Evolutionary conservation across 2,113 vertebrate genomes (phyloP).

Genomic region (Melanotaenia duboulayi): DNA sequence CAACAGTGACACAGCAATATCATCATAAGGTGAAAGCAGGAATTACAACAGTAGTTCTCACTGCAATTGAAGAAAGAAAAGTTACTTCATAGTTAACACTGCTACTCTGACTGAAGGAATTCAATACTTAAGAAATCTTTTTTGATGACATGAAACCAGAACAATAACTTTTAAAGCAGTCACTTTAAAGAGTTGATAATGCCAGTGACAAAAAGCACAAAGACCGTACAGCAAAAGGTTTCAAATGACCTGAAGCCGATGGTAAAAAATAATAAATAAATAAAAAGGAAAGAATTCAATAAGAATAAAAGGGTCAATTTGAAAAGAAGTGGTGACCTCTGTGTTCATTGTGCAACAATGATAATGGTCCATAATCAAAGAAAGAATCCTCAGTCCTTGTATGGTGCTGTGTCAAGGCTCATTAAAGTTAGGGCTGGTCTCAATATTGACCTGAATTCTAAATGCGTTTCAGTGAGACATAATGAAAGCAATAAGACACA

Average conservation of each 20-base stretch:
- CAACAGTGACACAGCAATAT: not conserved
- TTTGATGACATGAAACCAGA: not conserved
- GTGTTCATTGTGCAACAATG: constrained; percentile 57
- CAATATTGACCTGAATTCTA: constrained; percentile 62
- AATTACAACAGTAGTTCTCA: constrained; percentile 12
- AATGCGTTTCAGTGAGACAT: constrained; percentile 35
- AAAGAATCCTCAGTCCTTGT: constrained; percentile 35
- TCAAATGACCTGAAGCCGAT: constrained; percentile 1
- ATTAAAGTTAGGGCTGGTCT: constrained; percentile 68
- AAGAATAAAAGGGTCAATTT: constrained; percentile 38
- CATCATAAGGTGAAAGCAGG: not conserved
- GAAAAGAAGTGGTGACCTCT: constrained; percentile 59
- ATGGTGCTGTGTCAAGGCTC: constrained; percentile 46
- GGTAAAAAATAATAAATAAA: not conserved
- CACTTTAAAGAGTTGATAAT: too few species aligned
- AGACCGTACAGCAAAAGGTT: not conserved
- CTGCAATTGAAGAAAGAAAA: not conserved
- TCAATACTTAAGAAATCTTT: not conserved
- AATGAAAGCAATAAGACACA: constrained; percentile 46
- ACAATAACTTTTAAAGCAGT: too few species aligned
- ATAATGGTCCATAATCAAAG: constrained; percentile 72
- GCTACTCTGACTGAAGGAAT: not conserved
- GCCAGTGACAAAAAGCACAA: too few species aligned
- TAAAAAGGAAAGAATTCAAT: not conserved
- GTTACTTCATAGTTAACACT: not conserved